Percentiles rank a stretch among this genome's conserved stretches.
phyloP scores from a whole-genome alignment of 1,140 invertebrate species.

The Calliphora vicina region DNA sequence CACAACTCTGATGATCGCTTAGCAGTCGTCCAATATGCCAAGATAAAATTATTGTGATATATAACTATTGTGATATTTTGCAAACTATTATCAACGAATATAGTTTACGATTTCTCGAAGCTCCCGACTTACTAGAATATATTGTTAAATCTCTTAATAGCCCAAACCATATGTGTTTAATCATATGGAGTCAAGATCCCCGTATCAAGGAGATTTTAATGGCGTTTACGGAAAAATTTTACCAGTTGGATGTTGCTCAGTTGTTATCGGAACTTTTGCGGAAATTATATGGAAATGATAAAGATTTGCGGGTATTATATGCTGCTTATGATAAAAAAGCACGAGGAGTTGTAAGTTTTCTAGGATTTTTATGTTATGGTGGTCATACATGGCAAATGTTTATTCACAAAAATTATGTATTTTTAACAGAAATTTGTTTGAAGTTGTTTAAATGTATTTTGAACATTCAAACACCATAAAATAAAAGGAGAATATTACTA shows the following conservation, averaged over 20 bases:
- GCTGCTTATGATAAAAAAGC: too few species aligned
- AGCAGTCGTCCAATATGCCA: conserved; percentile 50
- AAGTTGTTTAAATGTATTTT: too few species aligned
- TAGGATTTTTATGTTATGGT: too few species aligned
- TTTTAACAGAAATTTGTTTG: too few species aligned
- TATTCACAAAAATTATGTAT: too few species aligned
- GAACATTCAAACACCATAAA: too few species aligned
- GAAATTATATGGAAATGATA: background rate
- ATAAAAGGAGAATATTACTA: too few species aligned
- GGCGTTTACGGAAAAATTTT: conserved; percentile 52
- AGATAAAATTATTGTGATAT: conserved; percentile 53
- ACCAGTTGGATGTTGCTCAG: conserved; percentile 50
- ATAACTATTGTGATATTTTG: conserved; percentile 47
- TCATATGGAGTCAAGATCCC: conserved; percentile 50
- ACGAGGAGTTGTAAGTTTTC: too few species aligned
- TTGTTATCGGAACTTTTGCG: background rate
- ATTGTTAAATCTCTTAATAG: conserved; percentile 48
- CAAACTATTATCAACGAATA: conserved; percentile 45
- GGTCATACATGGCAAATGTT: too few species aligned
- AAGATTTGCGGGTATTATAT: too few species aligned
- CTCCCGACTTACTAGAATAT: conserved; percentile 53
- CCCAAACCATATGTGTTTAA: conserved; percentile 45
- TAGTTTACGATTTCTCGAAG: conserved; percentile 47
- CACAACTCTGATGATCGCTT: conserved; percentile 40
- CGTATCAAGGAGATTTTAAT: conserved; percentile 48